These are phyloP conservation scores for Ichneumoninae sp. DNA, from an alignment of 2,888 invertebrate species.

Conservation along the genomic window DNA sequence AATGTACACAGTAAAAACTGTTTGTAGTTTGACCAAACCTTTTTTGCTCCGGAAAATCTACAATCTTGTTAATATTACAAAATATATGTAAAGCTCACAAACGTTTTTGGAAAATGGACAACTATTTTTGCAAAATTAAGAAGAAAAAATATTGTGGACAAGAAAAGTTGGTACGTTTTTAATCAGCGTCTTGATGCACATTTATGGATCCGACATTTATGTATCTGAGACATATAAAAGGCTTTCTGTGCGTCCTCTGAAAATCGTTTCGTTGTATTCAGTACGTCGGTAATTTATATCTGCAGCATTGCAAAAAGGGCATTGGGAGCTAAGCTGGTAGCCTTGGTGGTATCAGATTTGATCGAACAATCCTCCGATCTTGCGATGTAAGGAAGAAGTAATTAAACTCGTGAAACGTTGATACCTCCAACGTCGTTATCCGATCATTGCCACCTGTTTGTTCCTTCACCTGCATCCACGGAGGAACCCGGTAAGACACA, in stretches of 20 bases:
- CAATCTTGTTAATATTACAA: background rate
- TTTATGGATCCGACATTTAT: constrained; percentile 43
- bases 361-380: constrained; percentile 57
- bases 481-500: constrained; percentile 20
- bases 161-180: background rate
- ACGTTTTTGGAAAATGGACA: background rate
- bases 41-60: background rate
- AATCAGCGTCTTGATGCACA: constrained; percentile 20
- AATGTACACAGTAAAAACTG: background rate
- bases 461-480: constrained; percentile 35
- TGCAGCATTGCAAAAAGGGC: background rate
- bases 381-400: constrained; percentile 38
- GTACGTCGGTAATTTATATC: constrained; percentile 6
- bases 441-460: constrained; percentile 69
- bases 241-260: constrained; percentile 26
- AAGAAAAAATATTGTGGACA: constrained; percentile 9
- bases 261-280: constrained; percentile 21
- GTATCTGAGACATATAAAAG: constrained; percentile 36
- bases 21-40: background rate
- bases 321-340: background rate
- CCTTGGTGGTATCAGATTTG: constrained; percentile 40
- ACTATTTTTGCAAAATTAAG: background rate
- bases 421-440: constrained; percentile 54
- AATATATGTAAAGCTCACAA: background rate
- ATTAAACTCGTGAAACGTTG: constrained; percentile 52